phyloP scores from a whole-genome alignment of 2,113 vertebrate genomes.

The Asarcornis scutulata region DNA sequence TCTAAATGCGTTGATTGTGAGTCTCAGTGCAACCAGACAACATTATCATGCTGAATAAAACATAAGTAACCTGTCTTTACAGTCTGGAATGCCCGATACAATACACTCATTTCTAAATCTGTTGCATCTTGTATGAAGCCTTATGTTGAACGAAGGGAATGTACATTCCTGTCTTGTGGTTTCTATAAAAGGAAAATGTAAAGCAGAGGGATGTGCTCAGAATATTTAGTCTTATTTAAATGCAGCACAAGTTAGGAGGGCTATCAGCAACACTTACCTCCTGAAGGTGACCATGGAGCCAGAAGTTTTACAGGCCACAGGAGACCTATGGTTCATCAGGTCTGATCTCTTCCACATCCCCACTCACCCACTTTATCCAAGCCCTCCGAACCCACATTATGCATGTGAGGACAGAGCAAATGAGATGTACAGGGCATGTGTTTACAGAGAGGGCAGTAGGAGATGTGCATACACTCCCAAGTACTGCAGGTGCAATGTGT shows the following conservation, averaged over 20 bases:
- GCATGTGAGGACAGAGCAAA: not conserved
- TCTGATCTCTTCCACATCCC: not conserved
- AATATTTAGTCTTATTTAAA: not conserved
- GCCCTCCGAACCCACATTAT: not conserved
- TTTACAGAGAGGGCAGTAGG: not conserved
- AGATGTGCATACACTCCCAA: not conserved
- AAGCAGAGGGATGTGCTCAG: not conserved
- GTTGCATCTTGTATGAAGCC: not conserved
- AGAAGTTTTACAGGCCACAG: not conserved
- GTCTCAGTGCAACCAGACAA: not conserved
- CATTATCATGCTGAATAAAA: constrained; percentile 54
- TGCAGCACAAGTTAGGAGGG: not conserved
- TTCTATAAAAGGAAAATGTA: not conserved
- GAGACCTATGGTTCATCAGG: not conserved
- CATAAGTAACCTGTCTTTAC: constrained; percentile 32
- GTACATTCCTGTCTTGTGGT: not conserved
- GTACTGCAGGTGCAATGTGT: not conserved
- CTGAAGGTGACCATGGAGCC: not conserved
- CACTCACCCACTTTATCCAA: not conserved
- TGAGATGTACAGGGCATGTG: not conserved
- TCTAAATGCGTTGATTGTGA: not conserved
- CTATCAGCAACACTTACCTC: not conserved
- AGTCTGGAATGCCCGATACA: not conserved
- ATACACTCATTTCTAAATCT: constrained; percentile 2
- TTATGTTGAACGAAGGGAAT: not conserved